phyloP scores from a whole-genome alignment of 2,888 invertebrate genomes.

The Drosophila atripex region DNA sequence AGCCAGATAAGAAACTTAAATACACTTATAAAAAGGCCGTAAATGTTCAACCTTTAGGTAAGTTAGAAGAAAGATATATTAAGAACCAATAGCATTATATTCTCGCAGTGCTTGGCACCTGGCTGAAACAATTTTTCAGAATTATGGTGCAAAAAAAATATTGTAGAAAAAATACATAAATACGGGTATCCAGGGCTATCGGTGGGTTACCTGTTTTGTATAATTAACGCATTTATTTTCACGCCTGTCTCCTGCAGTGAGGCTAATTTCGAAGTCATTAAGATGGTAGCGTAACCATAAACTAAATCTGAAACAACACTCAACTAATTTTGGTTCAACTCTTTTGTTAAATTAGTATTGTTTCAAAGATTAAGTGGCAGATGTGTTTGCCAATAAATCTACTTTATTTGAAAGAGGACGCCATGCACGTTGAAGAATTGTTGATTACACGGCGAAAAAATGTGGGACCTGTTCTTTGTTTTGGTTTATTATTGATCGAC shows the following conservation, averaged over 20 bases:
- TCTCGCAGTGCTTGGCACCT: constrained; percentile 6
- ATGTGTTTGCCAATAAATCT: constrained; percentile 40
- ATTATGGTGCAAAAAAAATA: constrained; percentile 8
- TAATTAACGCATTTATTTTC: constrained; percentile 45
- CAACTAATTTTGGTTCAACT: constrained; percentile 5
- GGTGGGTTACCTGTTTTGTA: constrained; percentile 24
- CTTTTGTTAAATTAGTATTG: constrained; percentile 6
- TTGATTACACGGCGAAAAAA: not conserved
- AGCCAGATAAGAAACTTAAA: not conserved
- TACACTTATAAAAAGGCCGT: not conserved
- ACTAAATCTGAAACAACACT: constrained; percentile 6
- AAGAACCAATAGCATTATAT: not conserved
- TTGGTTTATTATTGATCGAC: not conserved
- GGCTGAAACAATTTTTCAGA: constrained; percentile 23
- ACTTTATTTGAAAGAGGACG: constrained; percentile 1
- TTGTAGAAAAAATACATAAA: constrained; percentile 5
- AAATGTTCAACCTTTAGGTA: too few relatives aligned
- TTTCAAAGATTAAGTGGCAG: constrained; percentile 31
- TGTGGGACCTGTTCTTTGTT: constrained; percentile 12
- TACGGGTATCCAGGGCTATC: constrained; percentile 1
- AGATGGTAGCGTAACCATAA: constrained; percentile 22
- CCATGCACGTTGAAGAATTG: constrained; percentile 5
- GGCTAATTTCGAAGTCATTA: constrained; percentile 36
- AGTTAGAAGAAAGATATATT: not conserved
- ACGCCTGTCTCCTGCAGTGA: constrained; percentile 42